These are phyloP conservation scores for Ethmia dodecea DNA, from an alignment of 2,888 invertebrate genomes.

Conservation along the genomic window DNA sequence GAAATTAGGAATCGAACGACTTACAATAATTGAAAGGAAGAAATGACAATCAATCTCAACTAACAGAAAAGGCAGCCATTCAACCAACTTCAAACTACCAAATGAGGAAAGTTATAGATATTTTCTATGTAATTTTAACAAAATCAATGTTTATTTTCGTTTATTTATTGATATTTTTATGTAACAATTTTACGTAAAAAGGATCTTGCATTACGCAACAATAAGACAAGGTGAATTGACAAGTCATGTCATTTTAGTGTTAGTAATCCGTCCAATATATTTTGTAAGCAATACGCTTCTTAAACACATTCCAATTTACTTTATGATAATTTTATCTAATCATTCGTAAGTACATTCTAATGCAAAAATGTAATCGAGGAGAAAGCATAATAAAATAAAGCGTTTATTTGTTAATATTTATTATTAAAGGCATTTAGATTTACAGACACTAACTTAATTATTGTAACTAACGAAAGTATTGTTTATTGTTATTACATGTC, in stretches of 20 bases:
- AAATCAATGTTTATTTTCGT: too few species aligned
- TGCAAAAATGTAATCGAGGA: slow-evolving; percentile 19
- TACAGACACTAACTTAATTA: slow-evolving; percentile 38
- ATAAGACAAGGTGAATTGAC: slow-evolving; percentile 6
- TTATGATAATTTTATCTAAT: slow-evolving; percentile 11
- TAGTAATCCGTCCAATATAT: slow-evolving; percentile 15
- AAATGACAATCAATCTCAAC: too few species aligned
- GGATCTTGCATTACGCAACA: too few species aligned
- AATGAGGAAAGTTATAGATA: too few species aligned
- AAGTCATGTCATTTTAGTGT: slow-evolving; percentile 1
- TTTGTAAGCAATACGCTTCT: slow-evolving; percentile 1
- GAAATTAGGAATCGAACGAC: too few species aligned
- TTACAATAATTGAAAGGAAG: too few species aligned
- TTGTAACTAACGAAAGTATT: slow-evolving; percentile 61
- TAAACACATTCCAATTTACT: not conserved
- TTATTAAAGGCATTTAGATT: slow-evolving; percentile 54
- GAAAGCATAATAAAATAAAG: slow-evolving; percentile 32
- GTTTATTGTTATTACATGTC: slow-evolving; percentile 58
- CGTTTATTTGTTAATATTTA: slow-evolving; percentile 71
- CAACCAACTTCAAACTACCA: too few species aligned
- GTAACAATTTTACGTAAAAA: too few species aligned
- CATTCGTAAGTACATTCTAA: slow-evolving; percentile 27
- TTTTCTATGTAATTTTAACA: too few species aligned
- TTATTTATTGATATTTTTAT: too few species aligned
- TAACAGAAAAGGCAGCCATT: too few species aligned